phyloP scores from a whole-genome alignment of 92 coral and sea anemone species.

The Epizoanthus scotinus region DNA sequence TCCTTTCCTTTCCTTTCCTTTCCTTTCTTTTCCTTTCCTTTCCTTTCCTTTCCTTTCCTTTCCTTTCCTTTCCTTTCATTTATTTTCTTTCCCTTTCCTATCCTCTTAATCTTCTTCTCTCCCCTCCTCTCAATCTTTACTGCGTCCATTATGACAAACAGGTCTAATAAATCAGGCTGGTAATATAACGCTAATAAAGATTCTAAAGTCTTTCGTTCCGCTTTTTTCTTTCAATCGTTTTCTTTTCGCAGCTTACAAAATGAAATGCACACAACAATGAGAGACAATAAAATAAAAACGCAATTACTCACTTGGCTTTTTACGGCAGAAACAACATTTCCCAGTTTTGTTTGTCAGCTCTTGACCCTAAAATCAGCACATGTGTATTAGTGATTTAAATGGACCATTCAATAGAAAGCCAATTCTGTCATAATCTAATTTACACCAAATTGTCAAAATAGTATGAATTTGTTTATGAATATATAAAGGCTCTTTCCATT shows the following conservation, averaged over 20 bases:
- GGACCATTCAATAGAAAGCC: background rate
- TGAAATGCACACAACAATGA: too few species aligned
- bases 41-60: background rate
- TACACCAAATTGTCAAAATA: too few species aligned
- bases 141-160: too few species aligned
- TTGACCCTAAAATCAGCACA: conserved; percentile 51
- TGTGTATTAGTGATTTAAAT: background rate
- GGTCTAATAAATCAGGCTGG: too few species aligned
- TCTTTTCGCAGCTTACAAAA: too few species aligned
- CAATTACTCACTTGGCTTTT: conserved; percentile 66
- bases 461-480: too few species aligned
- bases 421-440: too few species aligned
- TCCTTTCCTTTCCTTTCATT: background rate
- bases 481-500: too few species aligned
- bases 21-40: background rate
- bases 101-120: background rate
- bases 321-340: conserved; percentile 73
- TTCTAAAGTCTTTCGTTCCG: too few species aligned
- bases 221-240: too few species aligned
- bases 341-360: conserved; percentile 74
- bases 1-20: background rate
- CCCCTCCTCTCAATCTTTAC: background rate
- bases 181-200: too few species aligned
- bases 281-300: too few species aligned
- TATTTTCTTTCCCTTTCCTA: background rate